Conservation (phyloP, 2,888 invertebrate species). For the Ganaspis brasiliensis region DNA sequence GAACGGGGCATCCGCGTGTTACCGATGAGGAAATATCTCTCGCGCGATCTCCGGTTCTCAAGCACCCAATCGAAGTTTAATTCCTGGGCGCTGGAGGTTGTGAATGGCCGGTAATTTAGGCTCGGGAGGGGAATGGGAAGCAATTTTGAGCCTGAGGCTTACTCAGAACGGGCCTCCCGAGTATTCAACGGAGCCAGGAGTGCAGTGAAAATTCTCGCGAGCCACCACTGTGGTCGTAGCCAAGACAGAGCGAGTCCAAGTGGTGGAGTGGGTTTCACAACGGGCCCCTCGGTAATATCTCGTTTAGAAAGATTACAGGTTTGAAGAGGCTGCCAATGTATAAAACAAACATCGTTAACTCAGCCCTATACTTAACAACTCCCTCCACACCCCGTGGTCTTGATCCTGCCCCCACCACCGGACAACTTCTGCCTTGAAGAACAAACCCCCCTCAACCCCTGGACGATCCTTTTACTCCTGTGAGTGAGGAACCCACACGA, state of each 20-base stretch:
- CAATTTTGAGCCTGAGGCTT: conserved; percentile 54
- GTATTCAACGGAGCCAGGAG: conserved; percentile 30
- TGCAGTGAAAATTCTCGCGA: conserved; percentile 54
- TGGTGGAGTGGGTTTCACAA: conserved; percentile 54
- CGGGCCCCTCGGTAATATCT: conserved; percentile 76
- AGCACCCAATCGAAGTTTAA: conserved; percentile 48
- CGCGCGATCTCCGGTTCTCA: conserved; percentile 45
- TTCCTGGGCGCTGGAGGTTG: conserved; percentile 51
- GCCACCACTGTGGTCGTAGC: conserved; percentile 30
- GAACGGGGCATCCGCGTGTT: conserved; percentile 2
- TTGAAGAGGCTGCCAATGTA: conserved; percentile 80
- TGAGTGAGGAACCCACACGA: conserved; percentile 54
- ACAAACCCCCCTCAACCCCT: conserved; percentile 57
- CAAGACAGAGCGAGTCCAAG: conserved; percentile 45
- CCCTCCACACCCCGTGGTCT: conserved; percentile 57
- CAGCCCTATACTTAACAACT: conserved; percentile 78
- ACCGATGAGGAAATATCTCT: conserved; percentile 30
- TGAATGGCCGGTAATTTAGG: conserved; percentile 62
- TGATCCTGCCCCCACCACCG: conserved; percentile 51
- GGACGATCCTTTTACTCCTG: conserved; percentile 44
- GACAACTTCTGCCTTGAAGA: conserved; percentile 56
- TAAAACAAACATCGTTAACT: conserved; percentile 81
- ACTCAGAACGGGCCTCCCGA: conserved; percentile 22
- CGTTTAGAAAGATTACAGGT: conserved; percentile 81
- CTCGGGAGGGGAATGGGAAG: conserved; percentile 50